phyloP scores from a whole-genome alignment of 1,140 invertebrate species.

The Rhyacophila brunnea region DNA sequence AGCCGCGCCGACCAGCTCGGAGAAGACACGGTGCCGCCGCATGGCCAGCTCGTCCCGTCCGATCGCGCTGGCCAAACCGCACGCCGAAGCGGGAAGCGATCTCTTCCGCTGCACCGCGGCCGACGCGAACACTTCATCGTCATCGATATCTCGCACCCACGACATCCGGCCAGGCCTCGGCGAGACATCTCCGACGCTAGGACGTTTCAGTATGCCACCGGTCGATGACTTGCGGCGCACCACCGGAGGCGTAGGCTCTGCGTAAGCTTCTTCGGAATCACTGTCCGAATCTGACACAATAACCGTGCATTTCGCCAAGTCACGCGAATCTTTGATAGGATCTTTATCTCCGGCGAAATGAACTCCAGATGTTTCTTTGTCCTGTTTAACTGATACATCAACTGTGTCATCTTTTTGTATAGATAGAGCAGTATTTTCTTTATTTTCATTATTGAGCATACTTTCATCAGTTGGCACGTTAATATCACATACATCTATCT shows the following conservation, averaged over 20 bases:
- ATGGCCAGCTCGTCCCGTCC: constrained; percentile 74
- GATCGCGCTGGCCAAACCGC: constrained; percentile 52
- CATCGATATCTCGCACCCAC: constrained; percentile 42
- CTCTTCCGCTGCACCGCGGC: constrained; percentile 35
- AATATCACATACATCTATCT: constrained; percentile 27
- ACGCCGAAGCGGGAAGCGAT: constrained; percentile 27
- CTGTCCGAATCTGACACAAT: constrained; percentile 29
- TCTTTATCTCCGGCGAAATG: no score
- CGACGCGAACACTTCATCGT: constrained; percentile 48
- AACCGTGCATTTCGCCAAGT: no score
- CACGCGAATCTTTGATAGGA: no score
- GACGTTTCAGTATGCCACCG: constrained; percentile 51
- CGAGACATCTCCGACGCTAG: constrained; percentile 42
- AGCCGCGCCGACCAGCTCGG: constrained; percentile 69
- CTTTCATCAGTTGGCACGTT: constrained; percentile 17
- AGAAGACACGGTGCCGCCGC: constrained; percentile 72
- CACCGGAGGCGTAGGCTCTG: constrained; percentile 31
- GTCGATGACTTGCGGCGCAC: constrained; percentile 45
- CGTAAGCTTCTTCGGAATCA: constrained; percentile 36
- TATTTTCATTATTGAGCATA: constrained; percentile 2
- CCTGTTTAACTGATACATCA: no score
- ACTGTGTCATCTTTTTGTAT: no score
- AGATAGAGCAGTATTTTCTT: constrained; percentile 33
- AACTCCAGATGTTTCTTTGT: no score
- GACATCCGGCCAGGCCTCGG: constrained; percentile 36